phyloP scores from a whole-genome alignment of 2,888 invertebrate species.

The Octonoba sinensis region DNA sequence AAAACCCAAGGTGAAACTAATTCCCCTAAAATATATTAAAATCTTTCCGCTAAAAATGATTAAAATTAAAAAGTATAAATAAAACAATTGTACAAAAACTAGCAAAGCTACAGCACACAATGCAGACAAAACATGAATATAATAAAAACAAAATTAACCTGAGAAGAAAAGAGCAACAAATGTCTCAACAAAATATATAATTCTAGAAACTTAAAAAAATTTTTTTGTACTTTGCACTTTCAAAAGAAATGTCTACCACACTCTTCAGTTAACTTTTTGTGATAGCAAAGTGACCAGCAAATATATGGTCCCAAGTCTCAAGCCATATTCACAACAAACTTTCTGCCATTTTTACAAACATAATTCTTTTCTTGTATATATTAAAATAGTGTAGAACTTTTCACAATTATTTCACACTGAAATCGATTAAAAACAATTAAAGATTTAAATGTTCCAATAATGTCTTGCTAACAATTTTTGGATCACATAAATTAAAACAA shows the following conservation, averaged over 20 bases:
- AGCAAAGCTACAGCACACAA: conserved; percentile 1
- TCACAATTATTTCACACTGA: too few relatives aligned
- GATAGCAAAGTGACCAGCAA: conserved; percentile 34
- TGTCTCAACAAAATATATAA: conserved; percentile 57
- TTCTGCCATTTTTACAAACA: conserved; percentile 2
- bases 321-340: conserved; percentile 26
- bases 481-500: too few relatives aligned
- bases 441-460: too few relatives aligned
- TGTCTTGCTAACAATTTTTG: too few relatives aligned
- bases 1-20: too few relatives aligned
- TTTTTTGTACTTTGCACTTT: conserved; percentile 2
- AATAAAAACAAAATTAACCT: conserved; percentile 28
- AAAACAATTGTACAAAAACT: conserved; percentile 1
- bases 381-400: too few relatives aligned
- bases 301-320: conserved; percentile 35
- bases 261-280: conserved; percentile 31
- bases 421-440: too few relatives aligned
- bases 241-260: conserved; percentile 42
- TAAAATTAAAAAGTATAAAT: conserved; percentile 1
- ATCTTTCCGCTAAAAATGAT: too few relatives aligned
- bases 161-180: conserved; percentile 30
- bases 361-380: too few relatives aligned
- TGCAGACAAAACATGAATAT: conserved; percentile 12
- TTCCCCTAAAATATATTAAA: too few relatives aligned
- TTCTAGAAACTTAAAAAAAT: conserved; percentile 59